Conservation (phyloP, 92 coral and sea anemone genomes). For the Isaurus tuberculatus region DNA sequence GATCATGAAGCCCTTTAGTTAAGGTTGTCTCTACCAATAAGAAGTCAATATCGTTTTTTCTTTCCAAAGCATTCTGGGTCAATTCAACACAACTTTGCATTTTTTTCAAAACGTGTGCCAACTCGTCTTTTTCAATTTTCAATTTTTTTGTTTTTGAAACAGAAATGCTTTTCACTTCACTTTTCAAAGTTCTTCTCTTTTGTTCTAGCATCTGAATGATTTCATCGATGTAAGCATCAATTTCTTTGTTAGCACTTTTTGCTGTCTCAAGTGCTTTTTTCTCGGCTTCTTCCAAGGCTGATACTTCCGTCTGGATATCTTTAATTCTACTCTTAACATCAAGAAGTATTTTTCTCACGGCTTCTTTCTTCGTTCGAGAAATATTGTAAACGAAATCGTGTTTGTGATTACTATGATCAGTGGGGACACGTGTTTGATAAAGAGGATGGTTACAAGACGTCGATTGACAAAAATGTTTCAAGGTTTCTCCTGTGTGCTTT, state of each 20-base stretch:
- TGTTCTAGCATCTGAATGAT: slow-evolving; percentile 45
- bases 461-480: slow-evolving; percentile 48
- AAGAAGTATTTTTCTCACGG: slow-evolving; percentile 31
- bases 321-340: slow-evolving; percentile 26
- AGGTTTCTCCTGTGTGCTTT: slow-evolving; percentile 43
- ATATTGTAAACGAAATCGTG: slow-evolving; percentile 68
- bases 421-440: slow-evolving; percentile 74
- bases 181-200: slow-evolving; percentile 38
- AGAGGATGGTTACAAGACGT: slow-evolving; percentile 59
- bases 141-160: slow-evolving; percentile 40
- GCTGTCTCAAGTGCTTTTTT: slow-evolving; percentile 21
- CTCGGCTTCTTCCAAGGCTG: slow-evolving; percentile 35
- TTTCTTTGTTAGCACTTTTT: slow-evolving; percentile 32
- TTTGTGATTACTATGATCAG: slow-evolving; percentile 74
- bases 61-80: slow-evolving; percentile 48
- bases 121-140: slow-evolving; percentile 35
- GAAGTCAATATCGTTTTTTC: slow-evolving; percentile 55
- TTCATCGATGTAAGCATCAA: slow-evolving; percentile 45
- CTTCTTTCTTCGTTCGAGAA: slow-evolving; percentile 50
- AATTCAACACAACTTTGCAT: slow-evolving; percentile 63
- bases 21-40: slow-evolving; percentile 57
- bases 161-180: slow-evolving; percentile 27
- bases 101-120: slow-evolving; percentile 40
- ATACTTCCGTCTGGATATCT: background rate
- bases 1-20: slow-evolving; percentile 49